phyloP scores from a whole-genome alignment of 2,113 vertebrate genomes.

The Python bivittatus region DNA sequence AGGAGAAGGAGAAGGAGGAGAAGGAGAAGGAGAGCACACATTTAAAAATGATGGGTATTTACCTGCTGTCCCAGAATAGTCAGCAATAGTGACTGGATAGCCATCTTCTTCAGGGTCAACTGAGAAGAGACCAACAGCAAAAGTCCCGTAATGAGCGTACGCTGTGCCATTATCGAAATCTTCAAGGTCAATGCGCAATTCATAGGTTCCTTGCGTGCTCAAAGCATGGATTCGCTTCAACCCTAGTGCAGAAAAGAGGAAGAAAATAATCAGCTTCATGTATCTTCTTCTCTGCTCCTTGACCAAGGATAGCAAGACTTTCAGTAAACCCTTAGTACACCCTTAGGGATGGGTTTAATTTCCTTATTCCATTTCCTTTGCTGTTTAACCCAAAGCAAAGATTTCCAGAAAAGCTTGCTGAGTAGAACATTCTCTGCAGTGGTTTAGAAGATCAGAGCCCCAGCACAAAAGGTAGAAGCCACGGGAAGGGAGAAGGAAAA shows the following conservation, averaged over 20 bases:
- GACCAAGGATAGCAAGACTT: background rate
- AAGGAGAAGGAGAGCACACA: too few species aligned
- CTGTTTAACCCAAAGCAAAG: too few species aligned
- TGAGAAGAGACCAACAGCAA: slow-evolving; percentile 92
- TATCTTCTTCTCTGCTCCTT: background rate
- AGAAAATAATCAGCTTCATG: rapidly evolving
- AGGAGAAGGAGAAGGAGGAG: too few species aligned
- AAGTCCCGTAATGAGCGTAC: slow-evolving; percentile 88
- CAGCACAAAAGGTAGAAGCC: too few species aligned
- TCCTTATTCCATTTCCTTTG: too few species aligned
- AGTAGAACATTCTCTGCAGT: too few species aligned
- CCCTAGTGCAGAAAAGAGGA: slow-evolving; percentile 65
- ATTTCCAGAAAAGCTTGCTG: too few species aligned
- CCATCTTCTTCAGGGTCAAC: slow-evolving; percentile 95
- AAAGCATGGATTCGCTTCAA: slow-evolving; percentile 89
- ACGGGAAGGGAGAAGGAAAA: too few species aligned
- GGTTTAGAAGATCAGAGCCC: too few species aligned
- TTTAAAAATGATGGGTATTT: background rate
- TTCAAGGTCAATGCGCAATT: slow-evolving; percentile 91
- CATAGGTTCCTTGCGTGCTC: slow-evolving; percentile 90
- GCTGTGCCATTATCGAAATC: slow-evolving; percentile 95
- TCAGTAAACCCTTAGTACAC: too few species aligned
- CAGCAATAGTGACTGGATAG: slow-evolving; percentile 87
- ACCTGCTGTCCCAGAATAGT: slow-evolving; percentile 95
- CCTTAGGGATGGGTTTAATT: too few species aligned